phyloP scores from a whole-genome alignment of 35 echinoderm and acorn worm species.

The Apostichopus parvimensis region DNA sequence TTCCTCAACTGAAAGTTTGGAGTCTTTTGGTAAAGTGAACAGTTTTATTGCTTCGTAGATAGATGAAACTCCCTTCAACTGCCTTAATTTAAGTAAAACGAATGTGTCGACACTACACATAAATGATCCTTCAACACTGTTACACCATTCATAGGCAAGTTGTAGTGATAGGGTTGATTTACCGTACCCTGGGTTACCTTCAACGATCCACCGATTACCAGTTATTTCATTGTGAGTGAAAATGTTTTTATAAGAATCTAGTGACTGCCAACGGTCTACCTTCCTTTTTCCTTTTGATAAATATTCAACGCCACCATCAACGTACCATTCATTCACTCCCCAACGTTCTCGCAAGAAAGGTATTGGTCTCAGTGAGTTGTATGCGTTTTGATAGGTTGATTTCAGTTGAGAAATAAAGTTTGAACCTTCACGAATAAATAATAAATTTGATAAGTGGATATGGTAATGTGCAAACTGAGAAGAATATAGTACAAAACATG shows the following conservation, averaged over 20 bases:
- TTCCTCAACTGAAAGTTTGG: background rate
- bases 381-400: background rate
- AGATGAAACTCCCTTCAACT: background rate
- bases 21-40: constrained; percentile 2
- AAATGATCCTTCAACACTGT: background rate
- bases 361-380: background rate
- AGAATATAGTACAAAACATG: too few relatives aligned
- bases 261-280: too few relatives aligned
- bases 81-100: background rate
- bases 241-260: background rate
- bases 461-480: too few relatives aligned
- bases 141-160: constrained; percentile 21
- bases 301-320: background rate
- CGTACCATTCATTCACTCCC: background rate
- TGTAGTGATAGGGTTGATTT: constrained; percentile 32
- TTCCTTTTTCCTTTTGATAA: background rate
- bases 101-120: background rate
- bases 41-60: background rate
- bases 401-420: background rate
- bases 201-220: background rate
- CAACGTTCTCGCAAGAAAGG: background rate
- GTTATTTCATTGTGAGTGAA: background rate
- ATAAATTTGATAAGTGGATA: too few relatives aligned
- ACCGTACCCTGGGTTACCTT: constrained; percentile 15
- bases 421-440: too few relatives aligned